phyloP scores from a whole-genome alignment of 2,113 vertebrate genomes.

The Furnarius figulus region DNA sequence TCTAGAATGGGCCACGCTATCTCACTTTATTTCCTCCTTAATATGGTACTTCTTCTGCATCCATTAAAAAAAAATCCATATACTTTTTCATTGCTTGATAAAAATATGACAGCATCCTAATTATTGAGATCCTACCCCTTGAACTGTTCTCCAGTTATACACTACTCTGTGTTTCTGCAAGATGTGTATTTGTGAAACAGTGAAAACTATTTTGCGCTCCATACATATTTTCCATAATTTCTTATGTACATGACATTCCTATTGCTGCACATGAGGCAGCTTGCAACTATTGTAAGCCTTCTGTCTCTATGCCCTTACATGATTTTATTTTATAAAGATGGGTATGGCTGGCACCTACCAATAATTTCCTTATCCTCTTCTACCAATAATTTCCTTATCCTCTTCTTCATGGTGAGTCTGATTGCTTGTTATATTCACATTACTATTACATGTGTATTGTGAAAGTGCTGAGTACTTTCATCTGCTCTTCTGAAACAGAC shows the following conservation, averaged over 20 bases:
- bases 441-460: background rate
- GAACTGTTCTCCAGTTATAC: background rate
- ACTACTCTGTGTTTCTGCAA: background rate
- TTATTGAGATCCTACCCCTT: background rate
- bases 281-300: background rate
- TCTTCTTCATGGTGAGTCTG: background rate
- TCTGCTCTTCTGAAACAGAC: background rate
- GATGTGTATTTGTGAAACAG: background rate
- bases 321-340: background rate
- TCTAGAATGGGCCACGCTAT: background rate
- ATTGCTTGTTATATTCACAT: background rate
- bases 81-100: background rate
- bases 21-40: background rate
- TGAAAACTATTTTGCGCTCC: background rate
- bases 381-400: background rate
- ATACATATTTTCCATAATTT: background rate
- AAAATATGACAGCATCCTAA: background rate
- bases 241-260: background rate
- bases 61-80: background rate
- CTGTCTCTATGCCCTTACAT: background rate
- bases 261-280: background rate
- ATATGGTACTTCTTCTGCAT: background rate
- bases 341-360: background rate
- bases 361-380: background rate
- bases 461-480: background rate